Conservation (phyloP, 2,113 vertebrate species). For the Trochalopteron elliotii region DNA sequence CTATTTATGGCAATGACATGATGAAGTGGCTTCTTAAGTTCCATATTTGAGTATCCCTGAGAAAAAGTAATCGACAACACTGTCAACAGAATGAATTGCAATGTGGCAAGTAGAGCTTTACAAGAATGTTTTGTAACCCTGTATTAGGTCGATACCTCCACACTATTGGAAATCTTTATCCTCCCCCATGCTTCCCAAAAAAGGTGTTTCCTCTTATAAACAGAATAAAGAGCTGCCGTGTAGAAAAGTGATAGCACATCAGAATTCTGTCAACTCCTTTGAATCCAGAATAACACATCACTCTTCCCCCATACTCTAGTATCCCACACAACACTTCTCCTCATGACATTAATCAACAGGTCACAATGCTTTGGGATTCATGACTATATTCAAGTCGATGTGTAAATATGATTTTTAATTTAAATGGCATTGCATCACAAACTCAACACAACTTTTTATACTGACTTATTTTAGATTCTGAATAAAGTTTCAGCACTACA, state of each 20-base stretch:
- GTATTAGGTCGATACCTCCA: not conserved
- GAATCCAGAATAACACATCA: not conserved
- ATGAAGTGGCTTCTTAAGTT: not conserved
- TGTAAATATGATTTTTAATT: not conserved
- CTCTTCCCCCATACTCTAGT: not conserved
- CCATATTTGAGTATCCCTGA: not conserved
- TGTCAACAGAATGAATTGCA: not conserved
- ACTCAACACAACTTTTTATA: not conserved
- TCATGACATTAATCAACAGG: not conserved
- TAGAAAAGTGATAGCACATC: not conserved
- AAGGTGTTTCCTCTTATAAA: not conserved
- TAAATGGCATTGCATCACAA: not conserved
- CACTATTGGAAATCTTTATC: not conserved
- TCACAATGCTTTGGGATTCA: not conserved
- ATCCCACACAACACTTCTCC: not conserved
- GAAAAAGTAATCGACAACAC: not conserved
- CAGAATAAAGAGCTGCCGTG: not conserved
- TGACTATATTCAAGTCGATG: not conserved
- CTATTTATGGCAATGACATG: not conserved
- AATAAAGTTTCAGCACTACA: not conserved
- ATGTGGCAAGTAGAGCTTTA: not conserved
- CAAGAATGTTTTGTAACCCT: not conserved
- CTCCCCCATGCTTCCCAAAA: not conserved
- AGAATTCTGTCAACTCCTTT: not conserved
- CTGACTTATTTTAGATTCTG: not conserved